Base-by-base conservation (phyloP, 2,888 invertebrate species). In the Frankliniella intonsa region DNA sequence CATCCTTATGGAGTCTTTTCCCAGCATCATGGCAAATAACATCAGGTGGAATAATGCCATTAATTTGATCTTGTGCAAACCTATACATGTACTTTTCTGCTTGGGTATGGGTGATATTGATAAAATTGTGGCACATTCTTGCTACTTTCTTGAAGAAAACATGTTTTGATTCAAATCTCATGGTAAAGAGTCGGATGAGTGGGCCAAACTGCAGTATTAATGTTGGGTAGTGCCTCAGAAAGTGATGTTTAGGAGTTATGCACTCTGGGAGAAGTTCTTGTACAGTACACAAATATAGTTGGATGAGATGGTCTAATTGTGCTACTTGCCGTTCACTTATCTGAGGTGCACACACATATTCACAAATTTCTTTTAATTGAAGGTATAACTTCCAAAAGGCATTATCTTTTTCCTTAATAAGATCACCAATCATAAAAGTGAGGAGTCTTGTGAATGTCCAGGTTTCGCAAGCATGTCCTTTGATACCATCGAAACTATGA, bases 1-100 rank as follows among this genome's bases (percentile, higher is more conserved):
- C n/a, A 17, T 19, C 3, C 1, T 5, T 3, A n/a, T 1, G 12
- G 14, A n/a, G 0, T 3, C 0, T 9, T 19, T 17, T 2, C 1
- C n/a, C 9, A 17, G 9, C 38, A 38, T 38, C 5, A 2, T 5
- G 2, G 38, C 38, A 38, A 38, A 38, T 19, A 10, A 65, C n/a
- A n/a, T 17, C 65, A 65, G 9, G 9, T 19, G 65, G 65, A 9
- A 65, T 19, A 17, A 65, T 1, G 2, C 65, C n/a, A 17, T 65
- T 9, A 3, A 9, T 19, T n/a, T n/a, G 17, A 8, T 65, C n/a
- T 9, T 5, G 12, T 1, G 65, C 65, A 65, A n/a, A 17, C 9
- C 65, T 1, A 8, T n/a, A 65, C 17, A n/a, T n/a, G n/a, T 65
- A 65, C n/a, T 65, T 65, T 65, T n/a, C 19, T 10, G 65, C 9